Conservation (phyloP, 2,113 vertebrate species). For the Pelvicachromis taeniatus region DNA sequence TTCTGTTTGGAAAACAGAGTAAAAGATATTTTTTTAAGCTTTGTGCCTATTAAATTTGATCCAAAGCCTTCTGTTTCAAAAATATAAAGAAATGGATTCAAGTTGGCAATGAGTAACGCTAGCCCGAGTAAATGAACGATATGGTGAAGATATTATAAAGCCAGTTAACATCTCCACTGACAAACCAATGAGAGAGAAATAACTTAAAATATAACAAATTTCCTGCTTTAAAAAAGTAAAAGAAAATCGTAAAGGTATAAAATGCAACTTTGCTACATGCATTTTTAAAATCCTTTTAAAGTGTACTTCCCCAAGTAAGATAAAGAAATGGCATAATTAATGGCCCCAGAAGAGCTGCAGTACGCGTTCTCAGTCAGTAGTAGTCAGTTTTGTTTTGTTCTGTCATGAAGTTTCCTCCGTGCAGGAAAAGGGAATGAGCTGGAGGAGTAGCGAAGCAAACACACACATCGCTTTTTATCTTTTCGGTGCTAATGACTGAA, state of each 20-base stretch:
- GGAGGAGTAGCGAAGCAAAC: neutral
- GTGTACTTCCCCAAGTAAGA: neutral
- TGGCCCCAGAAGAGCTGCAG: neutral
- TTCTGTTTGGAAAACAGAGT: neutral
- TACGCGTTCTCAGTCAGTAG: neutral
- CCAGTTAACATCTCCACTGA: neutral
- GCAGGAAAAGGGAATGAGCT: neutral
- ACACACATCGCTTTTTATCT: neutral
- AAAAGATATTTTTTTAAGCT: neutral
- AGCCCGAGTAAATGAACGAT: neutral
- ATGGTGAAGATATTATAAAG: neutral
- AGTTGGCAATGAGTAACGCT: neutral
- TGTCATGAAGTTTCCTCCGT: neutral
- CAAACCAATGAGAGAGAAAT: neutral
- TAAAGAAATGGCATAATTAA: neutral
- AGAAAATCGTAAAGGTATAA: neutral
- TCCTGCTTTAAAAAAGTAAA: neutral
- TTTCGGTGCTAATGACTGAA: neutral
- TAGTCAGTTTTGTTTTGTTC: neutral
- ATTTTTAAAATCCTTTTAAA: neutral
- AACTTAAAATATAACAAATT: neutral
- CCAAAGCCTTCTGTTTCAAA: neutral
- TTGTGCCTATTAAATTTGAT: neutral
- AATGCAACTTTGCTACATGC: neutral
- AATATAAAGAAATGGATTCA: neutral